phyloP scores from a whole-genome alignment of 2,797 vertebrate genomes.

The Eulemur rubriventer region DNA sequence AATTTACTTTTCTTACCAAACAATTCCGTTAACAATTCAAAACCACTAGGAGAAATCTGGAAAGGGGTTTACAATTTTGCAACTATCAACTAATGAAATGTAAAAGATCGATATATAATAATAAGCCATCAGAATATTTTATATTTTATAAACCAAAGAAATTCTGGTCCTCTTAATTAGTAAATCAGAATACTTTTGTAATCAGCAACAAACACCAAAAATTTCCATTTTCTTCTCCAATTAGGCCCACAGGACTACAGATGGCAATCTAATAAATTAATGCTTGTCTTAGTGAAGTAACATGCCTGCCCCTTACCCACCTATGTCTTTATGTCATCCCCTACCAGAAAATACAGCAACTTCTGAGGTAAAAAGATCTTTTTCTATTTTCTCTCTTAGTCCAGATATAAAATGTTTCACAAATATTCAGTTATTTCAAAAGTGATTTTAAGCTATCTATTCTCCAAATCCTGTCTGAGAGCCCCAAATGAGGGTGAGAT shows the following conservation, averaged over 20 bases:
- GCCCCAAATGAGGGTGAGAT: not conserved
- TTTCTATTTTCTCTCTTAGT: conserved; percentile 36
- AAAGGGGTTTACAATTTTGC: not conserved
- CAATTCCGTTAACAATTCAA: conserved; percentile 44
- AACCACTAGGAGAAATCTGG: not conserved
- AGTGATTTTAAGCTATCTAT: conserved; percentile 31
- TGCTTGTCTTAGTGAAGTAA: not conserved
- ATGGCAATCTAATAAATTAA: conserved; percentile 34
- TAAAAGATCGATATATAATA: conserved; percentile 22
- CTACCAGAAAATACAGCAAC: conserved; percentile 37
- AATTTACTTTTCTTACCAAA: conserved; percentile 58
- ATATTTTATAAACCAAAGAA: conserved; percentile 41
- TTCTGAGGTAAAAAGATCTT: conserved; percentile 37
- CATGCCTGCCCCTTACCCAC: not conserved
- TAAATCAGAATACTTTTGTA: conserved; percentile 39
- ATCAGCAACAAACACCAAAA: conserved; percentile 21
- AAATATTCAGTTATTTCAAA: conserved; percentile 35
- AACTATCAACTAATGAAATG: conserved; percentile 36
- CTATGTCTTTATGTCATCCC: not conserved
- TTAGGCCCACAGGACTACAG: not conserved
- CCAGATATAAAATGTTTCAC: conserved; percentile 8
- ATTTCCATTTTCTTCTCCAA: conserved; percentile 27
- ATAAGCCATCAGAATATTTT: not conserved
- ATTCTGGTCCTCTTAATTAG: conserved; percentile 39
- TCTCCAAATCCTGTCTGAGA: conserved; percentile 17